A percentile compares a stretch with the other conserved stretches of the same genome.
phyloP scores from a whole-genome alignment of 2,113 vertebrate species.

The Dinomys branickii region DNA sequence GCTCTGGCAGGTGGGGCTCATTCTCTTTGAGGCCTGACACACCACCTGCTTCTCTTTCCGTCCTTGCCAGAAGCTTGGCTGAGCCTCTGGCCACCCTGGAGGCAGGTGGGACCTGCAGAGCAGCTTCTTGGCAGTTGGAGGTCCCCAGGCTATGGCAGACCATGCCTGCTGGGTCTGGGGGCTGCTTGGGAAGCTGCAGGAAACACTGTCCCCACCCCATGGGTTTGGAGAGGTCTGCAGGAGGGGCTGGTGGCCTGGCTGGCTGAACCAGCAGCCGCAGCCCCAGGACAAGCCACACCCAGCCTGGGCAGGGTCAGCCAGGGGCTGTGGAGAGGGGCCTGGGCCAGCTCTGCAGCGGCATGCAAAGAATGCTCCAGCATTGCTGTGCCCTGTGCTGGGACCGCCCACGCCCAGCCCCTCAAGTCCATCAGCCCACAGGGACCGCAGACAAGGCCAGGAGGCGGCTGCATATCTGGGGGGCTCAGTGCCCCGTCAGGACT shows the following conservation, averaged over 20 bases:
- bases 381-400: not conserved
- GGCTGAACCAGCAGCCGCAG: not conserved
- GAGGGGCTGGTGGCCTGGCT: not conserved
- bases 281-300: not conserved
- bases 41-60: not conserved
- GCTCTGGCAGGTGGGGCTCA: not conserved
- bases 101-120: not conserved
- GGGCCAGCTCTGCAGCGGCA: not conserved
- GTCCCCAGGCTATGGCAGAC: not conserved
- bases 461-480: not conserved
- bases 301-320: constrained; percentile 58
- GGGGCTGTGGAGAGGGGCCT: not conserved
- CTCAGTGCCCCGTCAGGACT: not conserved
- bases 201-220: not conserved
- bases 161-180: not conserved
- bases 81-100: not conserved
- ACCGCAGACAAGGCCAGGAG: no score
- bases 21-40: not conserved
- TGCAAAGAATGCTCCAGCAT: constrained; percentile 39
- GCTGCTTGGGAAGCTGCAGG: not conserved
- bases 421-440: not conserved
- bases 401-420: not conserved
- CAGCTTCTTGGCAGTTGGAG: no score
- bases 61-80: not conserved
- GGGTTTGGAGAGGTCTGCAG: not conserved